These are phyloP conservation scores for Barnardius zonarius DNA, from an alignment of 2,113 vertebrate genomes.

Conservation along the genomic window DNA sequence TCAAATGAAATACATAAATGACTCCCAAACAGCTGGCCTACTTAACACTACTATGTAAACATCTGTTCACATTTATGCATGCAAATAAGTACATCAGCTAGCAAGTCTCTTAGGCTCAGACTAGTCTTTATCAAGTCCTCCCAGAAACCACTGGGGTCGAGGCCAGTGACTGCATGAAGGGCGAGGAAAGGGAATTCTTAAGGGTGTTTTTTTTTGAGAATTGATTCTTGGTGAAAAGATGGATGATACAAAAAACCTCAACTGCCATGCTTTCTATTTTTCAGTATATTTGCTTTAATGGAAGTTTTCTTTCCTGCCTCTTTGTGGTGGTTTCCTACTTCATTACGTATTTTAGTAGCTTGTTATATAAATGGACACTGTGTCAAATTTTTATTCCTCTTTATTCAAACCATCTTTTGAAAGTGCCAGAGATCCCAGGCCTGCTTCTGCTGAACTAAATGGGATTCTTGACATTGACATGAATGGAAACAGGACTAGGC, in stretches of 20 bases:
- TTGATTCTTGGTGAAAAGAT: not conserved
- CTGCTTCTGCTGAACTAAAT: conserved; percentile 3
- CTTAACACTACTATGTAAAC: conserved; percentile 68
- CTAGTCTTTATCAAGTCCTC: conserved; percentile 31
- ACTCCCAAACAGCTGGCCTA: conserved; percentile 62
- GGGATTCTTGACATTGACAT: conserved; percentile 45
- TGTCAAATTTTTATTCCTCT: conserved; percentile 4
- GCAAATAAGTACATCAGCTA: conserved; percentile 59
- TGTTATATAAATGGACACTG: not conserved
- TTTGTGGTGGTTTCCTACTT: not conserved
- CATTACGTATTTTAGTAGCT: conserved; percentile 5
- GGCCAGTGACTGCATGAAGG: not conserved
- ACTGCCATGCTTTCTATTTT: not conserved
- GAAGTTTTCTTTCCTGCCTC: not conserved
- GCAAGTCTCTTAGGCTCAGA: conserved; percentile 50
- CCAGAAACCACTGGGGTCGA: not conserved
- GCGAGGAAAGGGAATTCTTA: not conserved
- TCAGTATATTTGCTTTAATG: not conserved
- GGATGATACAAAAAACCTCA: not conserved
- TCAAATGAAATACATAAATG: conserved; percentile 67
- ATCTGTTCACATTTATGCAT: conserved; percentile 66
- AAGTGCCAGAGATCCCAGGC: not conserved
- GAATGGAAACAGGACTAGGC: not conserved
- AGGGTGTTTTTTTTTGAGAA: not conserved
- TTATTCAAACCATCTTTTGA: not conserved